Evolutionary conservation across 2,797 vertebrate genomes (phyloP), one percentile per base, ranked within the genome.

Genomic region (Cirrhinus mrigala): DNA sequence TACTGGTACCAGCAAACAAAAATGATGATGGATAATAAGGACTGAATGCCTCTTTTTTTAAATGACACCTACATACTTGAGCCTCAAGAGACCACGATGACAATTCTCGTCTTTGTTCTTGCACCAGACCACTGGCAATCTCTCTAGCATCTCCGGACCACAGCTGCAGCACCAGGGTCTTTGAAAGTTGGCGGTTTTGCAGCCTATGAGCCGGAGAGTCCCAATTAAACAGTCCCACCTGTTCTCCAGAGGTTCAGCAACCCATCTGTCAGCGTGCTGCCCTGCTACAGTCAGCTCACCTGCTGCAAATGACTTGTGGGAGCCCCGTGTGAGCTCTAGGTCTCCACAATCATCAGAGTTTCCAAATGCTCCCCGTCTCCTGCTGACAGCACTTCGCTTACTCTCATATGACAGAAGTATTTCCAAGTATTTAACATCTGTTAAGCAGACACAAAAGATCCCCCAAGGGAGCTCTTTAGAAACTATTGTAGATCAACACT

Each of bases 161-260:
- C 81, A 74, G 86, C 84, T 40, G 6, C 9, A 0, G 84, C 87
- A 86, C 88, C 90, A 87, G 77, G 88, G 76, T 84, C 91, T 90
- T 90, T 83, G 89, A 88, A 89, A 90, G 89, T 83, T 88, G 69
- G 20, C n/a, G 1, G 56, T 79, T 58, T 87, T 85, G 44, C 81
- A 79, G 90, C 81, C 86, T 78, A 73, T 69, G 77, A 60, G 84
- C 87, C 82, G 73, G 62, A 69, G 85, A 80, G 86, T 87, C 88
- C 93, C 91, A 95, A 94, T 95, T 94, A 95, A 92, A 89, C 58
- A 86, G 85, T 91, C 91, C 92, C 92, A 94, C 92, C 91, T 92
- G 90, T 77, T 85, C 90, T 84, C 90, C 60, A 71, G 70, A 71
- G 71, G 88, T 84, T 89, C 85, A 85, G 77, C 54, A 33, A 82